Base-by-base conservation (phyloP, 64 coral and sea anemone genomes). In the Acropora tenuis region DNA sequence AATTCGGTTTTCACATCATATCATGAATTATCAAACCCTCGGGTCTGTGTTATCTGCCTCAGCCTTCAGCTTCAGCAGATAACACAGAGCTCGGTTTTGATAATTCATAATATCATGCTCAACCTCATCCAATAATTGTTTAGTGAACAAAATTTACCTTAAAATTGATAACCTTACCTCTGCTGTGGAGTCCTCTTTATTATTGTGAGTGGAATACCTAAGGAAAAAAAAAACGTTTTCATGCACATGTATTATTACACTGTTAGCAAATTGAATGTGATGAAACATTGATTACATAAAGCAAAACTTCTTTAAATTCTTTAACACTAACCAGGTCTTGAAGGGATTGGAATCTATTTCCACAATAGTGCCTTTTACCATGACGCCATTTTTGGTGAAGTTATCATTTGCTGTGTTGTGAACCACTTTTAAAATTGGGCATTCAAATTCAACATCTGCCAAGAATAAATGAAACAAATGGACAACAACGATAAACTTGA, bases 341-440 rank as follows among this genome's bases (percentile, higher is more conserved):
- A 98, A 96, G 57, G 86, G 89, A 52, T 84, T 88, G 7, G 77
- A 86, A 83, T 91, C 94, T 83, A 99, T 83, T 94, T 99, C 86
- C 41, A 99, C 91, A 78, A 99, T 80, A 13, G 83, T 86, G 53
- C 97, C 97, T 76, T 91, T 95, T 2, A 99, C 97, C 77, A 99
- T 99, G 13, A 99, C 86, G 17, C 92, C 89, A 57, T 73, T 76
- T 40, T 91, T 83, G 30, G 71, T 88, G 75, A 95, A 94, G 13
- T 96, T 43, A 80, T 89, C 93, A 30, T 93, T 93, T 48, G 97
- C 97, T 61, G 76, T 72, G 73, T 89, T 94, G 75, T 96, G 75
- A 12, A 99, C 67, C 1, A 99, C 94, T 78, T 80, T 93, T 3
- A 95, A 59, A 55, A 99, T 96, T 52, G 94, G 89, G n/a, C 91